Evolutionary conservation across 2,113 vertebrate genomes (phyloP).

Genomic region (Istiophorus platypterus): DNA sequence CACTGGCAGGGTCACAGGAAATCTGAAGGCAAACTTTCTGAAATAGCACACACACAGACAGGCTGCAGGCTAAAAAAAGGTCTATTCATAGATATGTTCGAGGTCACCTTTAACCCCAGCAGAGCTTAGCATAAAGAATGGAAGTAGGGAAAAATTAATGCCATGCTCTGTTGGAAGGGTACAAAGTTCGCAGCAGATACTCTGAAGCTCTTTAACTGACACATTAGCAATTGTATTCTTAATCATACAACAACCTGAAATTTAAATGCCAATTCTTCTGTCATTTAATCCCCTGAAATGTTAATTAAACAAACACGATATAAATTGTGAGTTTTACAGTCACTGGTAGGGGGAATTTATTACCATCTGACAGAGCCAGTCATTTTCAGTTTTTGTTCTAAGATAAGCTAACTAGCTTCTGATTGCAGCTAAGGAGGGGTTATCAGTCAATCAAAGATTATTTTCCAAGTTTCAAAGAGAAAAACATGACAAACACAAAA

Average conservation of each 20-base stretch:
- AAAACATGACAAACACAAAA: not conserved
- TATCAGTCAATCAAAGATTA: not conserved
- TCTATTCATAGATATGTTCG: not conserved
- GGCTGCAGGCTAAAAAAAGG: not conserved
- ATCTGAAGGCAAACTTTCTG: not conserved
- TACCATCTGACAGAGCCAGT: no score
- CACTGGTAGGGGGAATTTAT: no score
- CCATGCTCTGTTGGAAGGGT: no score
- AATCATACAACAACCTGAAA: not conserved
- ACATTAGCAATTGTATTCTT: no score
- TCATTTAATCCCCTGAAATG: no score
- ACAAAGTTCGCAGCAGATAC: no score
- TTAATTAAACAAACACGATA: not conserved
- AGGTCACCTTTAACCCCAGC: not conserved
- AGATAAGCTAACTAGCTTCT: no score
- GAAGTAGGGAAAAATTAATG: no score
- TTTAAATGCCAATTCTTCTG: not conserved
- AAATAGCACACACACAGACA: not conserved
- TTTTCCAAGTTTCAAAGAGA: not conserved
- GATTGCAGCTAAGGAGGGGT: not conserved
- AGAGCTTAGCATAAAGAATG: not conserved
- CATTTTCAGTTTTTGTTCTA: no score
- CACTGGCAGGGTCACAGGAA: not conserved
- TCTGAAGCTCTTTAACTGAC: no score
- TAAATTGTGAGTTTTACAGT: no score